Conservation (phyloP, 2,113 vertebrate species). For the Chaenogobius annularis region DNA sequence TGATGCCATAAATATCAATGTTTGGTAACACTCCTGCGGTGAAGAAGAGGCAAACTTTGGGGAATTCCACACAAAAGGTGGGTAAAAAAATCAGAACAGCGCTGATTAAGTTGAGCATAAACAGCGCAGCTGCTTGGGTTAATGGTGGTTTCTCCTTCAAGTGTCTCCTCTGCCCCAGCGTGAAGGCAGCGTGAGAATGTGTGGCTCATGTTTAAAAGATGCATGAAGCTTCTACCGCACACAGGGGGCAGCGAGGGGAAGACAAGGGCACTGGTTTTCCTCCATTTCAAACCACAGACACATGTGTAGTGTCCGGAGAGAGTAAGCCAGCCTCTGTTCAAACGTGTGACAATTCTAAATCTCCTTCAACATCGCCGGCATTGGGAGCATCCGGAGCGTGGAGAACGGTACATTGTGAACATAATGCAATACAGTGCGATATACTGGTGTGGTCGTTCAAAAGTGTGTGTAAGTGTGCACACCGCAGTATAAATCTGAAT, state of each 20-base stretch:
- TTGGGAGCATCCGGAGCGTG: neutral
- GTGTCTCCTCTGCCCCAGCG: slow-evolving; percentile 44
- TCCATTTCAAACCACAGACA: slow-evolving; percentile 5
- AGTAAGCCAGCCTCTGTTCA: neutral
- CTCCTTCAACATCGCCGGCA: neutral
- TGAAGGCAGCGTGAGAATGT: slow-evolving; percentile 67
- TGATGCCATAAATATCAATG: neutral
- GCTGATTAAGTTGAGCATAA: slow-evolving; percentile 40
- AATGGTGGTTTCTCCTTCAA: slow-evolving; percentile 47
- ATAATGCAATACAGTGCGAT: neutral
- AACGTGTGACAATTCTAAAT: neutral
- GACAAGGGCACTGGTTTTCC: slow-evolving; percentile 9
- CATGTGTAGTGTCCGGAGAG: neutral
- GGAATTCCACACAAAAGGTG: slow-evolving; percentile 76
- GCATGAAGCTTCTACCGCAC: slow-evolving; percentile 57
- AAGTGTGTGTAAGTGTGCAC: neutral
- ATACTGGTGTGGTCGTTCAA: neutral
- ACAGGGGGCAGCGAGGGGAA: slow-evolving; percentile 29
- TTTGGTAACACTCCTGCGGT: neutral
- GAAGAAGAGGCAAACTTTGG: slow-evolving; percentile 55
- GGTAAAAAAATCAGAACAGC: slow-evolving; percentile 30
- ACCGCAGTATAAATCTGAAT: neutral
- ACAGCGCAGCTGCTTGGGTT: slow-evolving; percentile 36
- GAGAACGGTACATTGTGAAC: neutral
- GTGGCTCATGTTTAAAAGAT: slow-evolving; percentile 76